Evolutionary conservation across 2,888 invertebrate genomes (phyloP).

Genomic region (Scrobipalpa atriplicella): DNA sequence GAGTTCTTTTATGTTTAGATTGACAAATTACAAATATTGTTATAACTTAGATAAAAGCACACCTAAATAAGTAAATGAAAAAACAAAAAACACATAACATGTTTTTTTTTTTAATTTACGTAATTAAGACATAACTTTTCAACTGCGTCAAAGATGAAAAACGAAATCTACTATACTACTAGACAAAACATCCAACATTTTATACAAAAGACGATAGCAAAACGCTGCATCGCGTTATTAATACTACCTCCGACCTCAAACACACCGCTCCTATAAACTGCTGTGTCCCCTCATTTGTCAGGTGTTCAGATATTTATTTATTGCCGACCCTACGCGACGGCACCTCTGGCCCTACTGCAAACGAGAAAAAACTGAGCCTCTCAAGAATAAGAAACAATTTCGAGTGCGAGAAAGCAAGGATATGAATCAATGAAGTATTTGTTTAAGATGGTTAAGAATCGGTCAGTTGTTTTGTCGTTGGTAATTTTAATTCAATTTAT

Average conservation of each 20-base stretch:
- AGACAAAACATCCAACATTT: neutral
- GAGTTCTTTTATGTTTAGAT: neutral
- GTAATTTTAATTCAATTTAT: constrained; percentile 17
- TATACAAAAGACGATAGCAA: constrained; percentile 28
- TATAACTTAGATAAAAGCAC: neutral
- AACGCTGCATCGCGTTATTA: constrained; percentile 25
- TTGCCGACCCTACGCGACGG: constrained; percentile 72
- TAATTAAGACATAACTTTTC: no score
- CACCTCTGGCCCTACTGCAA: constrained; percentile 20
- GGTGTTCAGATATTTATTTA: constrained; percentile 77
- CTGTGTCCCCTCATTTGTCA: constrained; percentile 79
- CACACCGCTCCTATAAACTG: constrained; percentile 67
- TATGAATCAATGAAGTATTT: constrained; percentile 12
- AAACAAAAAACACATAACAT: no score
- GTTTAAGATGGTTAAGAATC: constrained; percentile 13
- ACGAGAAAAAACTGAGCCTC: constrained; percentile 9
- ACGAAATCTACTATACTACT: neutral
- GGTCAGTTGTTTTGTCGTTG: constrained; percentile 8
- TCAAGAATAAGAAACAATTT: constrained; percentile 42
- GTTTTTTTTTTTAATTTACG: no score
- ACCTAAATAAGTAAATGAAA: no score
- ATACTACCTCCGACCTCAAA: constrained; percentile 37
- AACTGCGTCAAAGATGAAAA: no score
- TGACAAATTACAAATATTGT: neutral
- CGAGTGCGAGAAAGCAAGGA: neutral